These are phyloP conservation scores for Pyrochroa serraticornis DNA, from an alignment of 2,888 invertebrate genomes.

Conservation along the genomic window DNA sequence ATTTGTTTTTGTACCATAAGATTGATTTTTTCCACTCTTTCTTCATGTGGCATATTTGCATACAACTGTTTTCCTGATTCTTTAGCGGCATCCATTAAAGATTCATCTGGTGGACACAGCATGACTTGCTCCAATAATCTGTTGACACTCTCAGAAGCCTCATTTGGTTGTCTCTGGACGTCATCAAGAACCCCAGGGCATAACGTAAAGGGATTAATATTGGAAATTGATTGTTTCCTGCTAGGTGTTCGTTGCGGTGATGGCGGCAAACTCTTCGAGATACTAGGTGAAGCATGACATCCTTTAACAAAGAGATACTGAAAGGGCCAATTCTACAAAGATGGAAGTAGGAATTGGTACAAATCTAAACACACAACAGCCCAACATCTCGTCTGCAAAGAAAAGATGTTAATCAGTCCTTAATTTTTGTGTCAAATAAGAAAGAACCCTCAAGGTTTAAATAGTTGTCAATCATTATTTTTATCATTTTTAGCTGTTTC, in stretches of 20 bases:
- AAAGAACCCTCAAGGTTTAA: no score
- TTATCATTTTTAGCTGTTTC: no score
- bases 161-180: slow-evolving; percentile 50
- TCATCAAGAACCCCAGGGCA: slow-evolving; percentile 58
- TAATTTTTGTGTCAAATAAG: no score
- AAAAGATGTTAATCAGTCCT: no score
- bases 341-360: no score
- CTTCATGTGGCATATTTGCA: slow-evolving; percentile 69
- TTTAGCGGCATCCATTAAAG: slow-evolving; percentile 87
- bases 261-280: slow-evolving; percentile 73
- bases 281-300: slow-evolving; percentile 56
- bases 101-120: slow-evolving; percentile 71
- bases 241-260: slow-evolving; percentile 77
- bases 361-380: no score
- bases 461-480: no score
- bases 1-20: slow-evolving; percentile 70
- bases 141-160: slow-evolving; percentile 58
- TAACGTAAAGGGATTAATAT: slow-evolving; percentile 65
- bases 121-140: slow-evolving; percentile 61
- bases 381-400: no score
- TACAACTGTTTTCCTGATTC: slow-evolving; percentile 85
- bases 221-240: slow-evolving; percentile 70
- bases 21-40: slow-evolving; percentile 80
- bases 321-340: no score
- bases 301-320: slow-evolving; percentile 4